A percentile compares a stretch with the other conserved stretches of the same genome.
Conservation (phyloP, 2,797 vertebrate species). For the Artibeus jamaicensis region DNA sequence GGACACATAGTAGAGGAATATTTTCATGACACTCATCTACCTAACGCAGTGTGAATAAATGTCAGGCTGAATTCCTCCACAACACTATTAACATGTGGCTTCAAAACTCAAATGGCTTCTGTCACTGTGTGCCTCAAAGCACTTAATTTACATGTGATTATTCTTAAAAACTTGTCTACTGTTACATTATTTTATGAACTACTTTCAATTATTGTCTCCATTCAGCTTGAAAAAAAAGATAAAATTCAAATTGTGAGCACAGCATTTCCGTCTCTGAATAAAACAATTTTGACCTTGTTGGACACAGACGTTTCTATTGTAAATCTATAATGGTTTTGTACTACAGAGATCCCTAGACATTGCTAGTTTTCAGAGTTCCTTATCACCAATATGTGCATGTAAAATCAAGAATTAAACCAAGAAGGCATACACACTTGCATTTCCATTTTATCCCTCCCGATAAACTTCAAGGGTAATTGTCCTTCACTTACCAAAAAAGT, state of each 20-base stretch:
- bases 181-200: conserved; percentile 43
- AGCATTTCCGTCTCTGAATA: conserved; percentile 30
- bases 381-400: neutral
- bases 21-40: neutral
- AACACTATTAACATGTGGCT: neutral
- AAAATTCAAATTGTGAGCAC: conserved; percentile 57
- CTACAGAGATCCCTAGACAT: neutral
- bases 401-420: conserved; percentile 12
- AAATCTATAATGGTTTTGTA: neutral
- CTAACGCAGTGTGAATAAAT: neutral
- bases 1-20: neutral
- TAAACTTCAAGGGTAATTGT: conserved; percentile 44
- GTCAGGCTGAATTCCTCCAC: neutral
- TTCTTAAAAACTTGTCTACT: conserved; percentile 39
- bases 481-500: neutral
- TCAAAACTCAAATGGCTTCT: neutral
- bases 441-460: neutral
- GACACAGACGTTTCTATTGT: conserved; percentile 32
- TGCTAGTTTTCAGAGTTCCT: neutral
- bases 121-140: neutral
- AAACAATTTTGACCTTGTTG: conserved; percentile 44
- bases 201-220: conserved; percentile 53
- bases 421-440: neutral
- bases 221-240: conserved; percentile 54
- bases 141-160: neutral